These are phyloP conservation scores for Anneissia japonica DNA, from an alignment of 35 echinoderm and acorn worm species.

Conservation along the genomic window DNA sequence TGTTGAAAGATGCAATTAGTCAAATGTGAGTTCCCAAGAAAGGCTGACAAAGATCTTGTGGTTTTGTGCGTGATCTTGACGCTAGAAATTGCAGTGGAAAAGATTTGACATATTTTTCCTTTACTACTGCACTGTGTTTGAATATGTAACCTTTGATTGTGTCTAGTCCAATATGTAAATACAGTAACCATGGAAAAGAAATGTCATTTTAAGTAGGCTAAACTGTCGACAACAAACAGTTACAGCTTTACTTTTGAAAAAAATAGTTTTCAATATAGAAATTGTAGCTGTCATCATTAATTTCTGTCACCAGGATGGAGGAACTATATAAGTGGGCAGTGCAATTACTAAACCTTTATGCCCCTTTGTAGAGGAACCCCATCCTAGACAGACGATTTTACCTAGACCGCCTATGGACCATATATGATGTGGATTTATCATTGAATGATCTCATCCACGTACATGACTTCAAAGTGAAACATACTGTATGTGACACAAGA, in stretches of 20 bases:
- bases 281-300: background rate
- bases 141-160: background rate
- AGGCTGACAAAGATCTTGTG: background rate
- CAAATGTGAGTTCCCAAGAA: background rate
- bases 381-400: background rate
- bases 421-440: background rate
- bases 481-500: background rate
- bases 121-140: background rate
- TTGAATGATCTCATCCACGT: background rate
- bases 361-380: background rate
- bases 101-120: background rate
- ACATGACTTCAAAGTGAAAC: background rate
- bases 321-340: background rate
- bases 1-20: background rate
- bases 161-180: background rate
- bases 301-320: background rate
- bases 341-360: background rate
- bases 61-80: background rate
- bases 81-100: background rate
- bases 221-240: background rate
- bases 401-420: background rate
- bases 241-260: background rate
- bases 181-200: background rate
- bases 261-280: background rate
- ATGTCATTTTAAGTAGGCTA: slow-evolving; percentile 1